Evolutionary conservation across 1,140 invertebrate genomes (phyloP), one percentile per base, ranked within the genome.

Genomic region (Eulimnadia texana): DNA sequence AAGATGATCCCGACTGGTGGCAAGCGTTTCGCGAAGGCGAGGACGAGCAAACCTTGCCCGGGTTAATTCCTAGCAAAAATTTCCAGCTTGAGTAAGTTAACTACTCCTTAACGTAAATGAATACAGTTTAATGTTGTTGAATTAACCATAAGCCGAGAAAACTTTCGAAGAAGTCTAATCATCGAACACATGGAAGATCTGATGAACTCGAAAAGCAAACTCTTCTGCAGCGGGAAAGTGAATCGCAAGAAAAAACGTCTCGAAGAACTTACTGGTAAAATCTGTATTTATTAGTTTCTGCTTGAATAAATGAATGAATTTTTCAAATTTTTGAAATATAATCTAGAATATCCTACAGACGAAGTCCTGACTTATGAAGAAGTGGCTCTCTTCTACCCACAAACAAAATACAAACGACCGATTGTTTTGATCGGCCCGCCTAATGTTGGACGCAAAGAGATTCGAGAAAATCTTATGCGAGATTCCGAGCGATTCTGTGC

Each of bases 1-100:
- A 74, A 63, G 77, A 81, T 58, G 79, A 81, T 68, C 71, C 76
- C 6, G 78, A 79, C 66, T 83, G 79, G 79, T 81, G 82, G 79
- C 81, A 83, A 72, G 79, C 78, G 13, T 64, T 64, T 54, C 53
- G 64, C 16, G 67, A 67, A 6, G 64, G 63, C 6, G 52, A 54
- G 2, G 61, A 68, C 29, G 70, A 68, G 3, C 19, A 24, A 11
- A 23, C 9, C 13, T 64, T 64, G 50, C 70, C 73, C 47, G 76
- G 77, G 10, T 72, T 80, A 49, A 76, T 80, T 64, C 79, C 79
- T 3, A 23, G 19, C 28, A 58, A 33, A 16, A 9, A 24, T 3
- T 29, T 58, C n/a, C 55, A 58, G 22, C 23, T 24, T 24, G 23
- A 58, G 55, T 58, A 58, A 58, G 55, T n/a, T n/a, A n/a, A 19